Conservation (phyloP, 2,797 vertebrate genomes). For the Scyliorhinus canicula region DNA sequence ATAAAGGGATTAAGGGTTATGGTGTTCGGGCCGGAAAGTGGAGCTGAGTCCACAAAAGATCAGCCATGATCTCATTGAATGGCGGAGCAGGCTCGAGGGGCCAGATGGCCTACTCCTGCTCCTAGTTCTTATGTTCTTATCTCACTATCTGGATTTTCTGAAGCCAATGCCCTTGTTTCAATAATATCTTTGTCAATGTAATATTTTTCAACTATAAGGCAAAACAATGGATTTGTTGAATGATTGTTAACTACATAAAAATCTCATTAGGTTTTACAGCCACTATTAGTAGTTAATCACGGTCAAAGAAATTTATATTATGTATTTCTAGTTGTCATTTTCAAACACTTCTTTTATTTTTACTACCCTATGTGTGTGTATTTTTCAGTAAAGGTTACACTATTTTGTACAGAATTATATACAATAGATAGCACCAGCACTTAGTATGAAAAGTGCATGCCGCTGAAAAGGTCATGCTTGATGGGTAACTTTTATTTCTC, state of each 20-base stretch:
- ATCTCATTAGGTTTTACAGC: background rate
- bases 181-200: background rate
- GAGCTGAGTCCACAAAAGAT: too few species aligned
- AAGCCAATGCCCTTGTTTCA: background rate
- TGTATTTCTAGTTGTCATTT: background rate
- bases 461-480: constrained; percentile 34
- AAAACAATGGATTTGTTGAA: background rate
- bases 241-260: background rate
- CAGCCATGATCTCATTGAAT: too few species aligned
- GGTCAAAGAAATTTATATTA: background rate
- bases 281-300: background rate
- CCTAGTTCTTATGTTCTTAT: background rate
- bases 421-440: background rate
- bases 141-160: background rate
- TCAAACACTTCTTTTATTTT: background rate
- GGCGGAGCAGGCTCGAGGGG: too few species aligned
- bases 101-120: too few species aligned
- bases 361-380: background rate
- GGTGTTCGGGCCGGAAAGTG: too few species aligned
- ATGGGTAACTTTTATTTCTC: constrained; percentile 30
- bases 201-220: background rate
- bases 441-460: constrained; percentile 23
- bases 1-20: too few species aligned
- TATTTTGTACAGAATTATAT: constrained; percentile 6
- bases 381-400: constrained; percentile 15